These are phyloP conservation scores for Chaenogobius annularis DNA, from an alignment of 2,113 vertebrate genomes.

Conservation along the genomic window DNA sequence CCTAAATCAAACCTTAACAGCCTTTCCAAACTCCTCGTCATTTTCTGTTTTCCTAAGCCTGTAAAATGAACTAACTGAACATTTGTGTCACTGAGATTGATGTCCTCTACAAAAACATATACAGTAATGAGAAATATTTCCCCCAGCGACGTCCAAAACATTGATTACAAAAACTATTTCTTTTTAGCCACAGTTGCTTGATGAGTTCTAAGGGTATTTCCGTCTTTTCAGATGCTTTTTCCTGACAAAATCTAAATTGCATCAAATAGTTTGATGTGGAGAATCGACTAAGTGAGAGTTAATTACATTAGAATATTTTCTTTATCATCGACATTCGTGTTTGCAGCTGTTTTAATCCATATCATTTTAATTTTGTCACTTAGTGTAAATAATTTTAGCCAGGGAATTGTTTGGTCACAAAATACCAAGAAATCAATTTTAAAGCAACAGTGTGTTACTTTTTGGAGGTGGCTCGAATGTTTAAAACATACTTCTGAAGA, in stretches of 20 bases:
- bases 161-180: neutral
- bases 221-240: slow-evolving; percentile 1
- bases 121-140: slow-evolving; percentile 28
- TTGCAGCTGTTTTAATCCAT: too few species aligned
- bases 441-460: too few species aligned
- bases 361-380: too few species aligned
- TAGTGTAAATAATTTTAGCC: too few species aligned
- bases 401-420: too few species aligned
- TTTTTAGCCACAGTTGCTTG: neutral
- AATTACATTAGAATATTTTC: slow-evolving; percentile 24
- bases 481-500: too few species aligned
- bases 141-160: neutral
- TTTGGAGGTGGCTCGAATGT: too few species aligned
- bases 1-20: slow-evolving; percentile 36
- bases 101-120: slow-evolving; percentile 34
- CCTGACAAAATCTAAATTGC: slow-evolving; percentile 18
- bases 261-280: slow-evolving; percentile 28
- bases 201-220: slow-evolving; percentile 12
- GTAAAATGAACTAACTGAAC: slow-evolving; percentile 24
- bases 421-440: too few species aligned
- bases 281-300: slow-evolving; percentile 22
- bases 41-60: slow-evolving; percentile 29
- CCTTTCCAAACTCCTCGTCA: slow-evolving; percentile 31
- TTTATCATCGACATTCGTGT: neutral
- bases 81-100: slow-evolving; percentile 30